Evolutionary conservation across 2,113 vertebrate species (phyloP).

Genomic region (Cathartes aura): DNA sequence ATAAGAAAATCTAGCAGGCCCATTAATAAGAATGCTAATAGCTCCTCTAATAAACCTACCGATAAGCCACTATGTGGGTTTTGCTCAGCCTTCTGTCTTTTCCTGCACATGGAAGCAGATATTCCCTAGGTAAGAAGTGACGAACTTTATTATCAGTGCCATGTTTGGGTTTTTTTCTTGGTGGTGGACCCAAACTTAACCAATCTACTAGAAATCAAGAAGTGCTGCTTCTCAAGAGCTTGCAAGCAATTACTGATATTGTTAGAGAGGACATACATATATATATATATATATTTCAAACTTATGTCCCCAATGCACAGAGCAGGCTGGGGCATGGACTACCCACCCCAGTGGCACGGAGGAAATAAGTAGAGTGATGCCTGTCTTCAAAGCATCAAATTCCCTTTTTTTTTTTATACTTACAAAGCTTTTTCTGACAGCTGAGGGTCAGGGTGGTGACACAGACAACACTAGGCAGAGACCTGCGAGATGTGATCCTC

Average conservation of each 20-base stretch:
- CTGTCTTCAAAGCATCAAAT: neutral
- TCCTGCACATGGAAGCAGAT: neutral
- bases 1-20: neutral
- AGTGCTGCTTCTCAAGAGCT: neutral
- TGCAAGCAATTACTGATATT: neutral
- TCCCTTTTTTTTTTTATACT: neutral
- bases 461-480: neutral
- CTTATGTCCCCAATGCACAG: neutral
- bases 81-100: neutral
- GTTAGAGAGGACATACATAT: neutral
- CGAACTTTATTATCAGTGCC: neutral
- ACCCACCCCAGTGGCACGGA: neutral
- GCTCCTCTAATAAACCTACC: neutral
- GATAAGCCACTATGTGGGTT: neutral
- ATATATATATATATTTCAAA: neutral
- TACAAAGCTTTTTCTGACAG: neutral
- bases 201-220: neutral
- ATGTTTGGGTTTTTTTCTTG: fast-evolving
- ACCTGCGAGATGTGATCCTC: neutral
- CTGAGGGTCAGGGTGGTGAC: neutral
- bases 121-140: neutral
- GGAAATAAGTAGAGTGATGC: neutral
- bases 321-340: neutral
- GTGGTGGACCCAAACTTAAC: neutral
- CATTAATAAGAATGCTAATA: neutral